Evolutionary conservation across 2,113 vertebrate species (phyloP).

Genomic region (Aepyceros melampus): DNA sequence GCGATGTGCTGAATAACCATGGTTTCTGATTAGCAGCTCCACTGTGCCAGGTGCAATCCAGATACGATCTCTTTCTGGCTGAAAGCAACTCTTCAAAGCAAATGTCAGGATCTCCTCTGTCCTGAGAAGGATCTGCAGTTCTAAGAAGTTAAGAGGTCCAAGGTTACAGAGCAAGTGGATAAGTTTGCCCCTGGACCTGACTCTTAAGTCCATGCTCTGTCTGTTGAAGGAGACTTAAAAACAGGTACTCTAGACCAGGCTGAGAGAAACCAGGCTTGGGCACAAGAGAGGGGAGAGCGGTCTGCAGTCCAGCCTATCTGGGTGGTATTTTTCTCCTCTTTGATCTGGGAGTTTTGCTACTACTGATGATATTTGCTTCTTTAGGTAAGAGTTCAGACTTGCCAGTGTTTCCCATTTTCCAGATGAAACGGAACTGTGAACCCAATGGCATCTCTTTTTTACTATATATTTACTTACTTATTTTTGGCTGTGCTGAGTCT

Average conservation of each 20-base stretch:
- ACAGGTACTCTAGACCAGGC: background rate
- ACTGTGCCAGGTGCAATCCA: background rate
- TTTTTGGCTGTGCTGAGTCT: background rate
- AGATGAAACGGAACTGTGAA: background rate
- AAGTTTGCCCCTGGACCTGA: background rate
- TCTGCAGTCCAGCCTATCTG: background rate
- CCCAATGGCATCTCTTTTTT: background rate
- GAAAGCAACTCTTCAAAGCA: background rate
- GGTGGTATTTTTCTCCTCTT: background rate
- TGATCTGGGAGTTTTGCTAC: background rate
- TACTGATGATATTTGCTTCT: background rate
- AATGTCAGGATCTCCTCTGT: fast-evolving
- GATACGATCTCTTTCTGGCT: background rate
- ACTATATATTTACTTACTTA: background rate
- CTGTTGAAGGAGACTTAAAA: background rate
- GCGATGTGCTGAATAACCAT: background rate
- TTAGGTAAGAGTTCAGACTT: background rate
- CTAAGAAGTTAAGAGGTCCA: background rate
- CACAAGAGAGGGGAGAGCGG: background rate
- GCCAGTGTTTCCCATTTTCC: fast-evolving
- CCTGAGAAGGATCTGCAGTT: background rate
- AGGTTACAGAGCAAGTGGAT: background rate
- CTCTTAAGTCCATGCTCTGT: background rate
- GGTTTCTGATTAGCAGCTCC: background rate
- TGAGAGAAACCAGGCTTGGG: background rate